Conservation (phyloP, 2,113 vertebrate genomes). For the Aphyosemion australe region DNA sequence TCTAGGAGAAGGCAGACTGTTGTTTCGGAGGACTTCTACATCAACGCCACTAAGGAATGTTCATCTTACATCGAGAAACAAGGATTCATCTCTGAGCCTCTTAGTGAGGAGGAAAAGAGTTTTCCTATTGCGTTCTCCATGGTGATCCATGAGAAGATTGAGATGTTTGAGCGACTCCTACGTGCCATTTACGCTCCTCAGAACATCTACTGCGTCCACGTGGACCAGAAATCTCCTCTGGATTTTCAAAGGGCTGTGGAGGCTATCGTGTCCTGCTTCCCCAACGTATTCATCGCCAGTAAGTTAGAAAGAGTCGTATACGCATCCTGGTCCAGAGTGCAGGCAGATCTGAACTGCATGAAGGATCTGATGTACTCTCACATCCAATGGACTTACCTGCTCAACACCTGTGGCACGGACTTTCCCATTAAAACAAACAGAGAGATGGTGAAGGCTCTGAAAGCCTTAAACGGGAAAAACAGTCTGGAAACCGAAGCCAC, state of each 20-base stretch:
- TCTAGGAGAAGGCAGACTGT: not conserved
- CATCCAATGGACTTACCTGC: slow-evolving; percentile 85
- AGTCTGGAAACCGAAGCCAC: slow-evolving; percentile 86
- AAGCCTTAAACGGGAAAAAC: slow-evolving; percentile 83
- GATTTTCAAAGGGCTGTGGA: slow-evolving; percentile 79
- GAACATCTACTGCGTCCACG: slow-evolving; percentile 90
- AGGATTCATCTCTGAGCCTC: slow-evolving; percentile 77
- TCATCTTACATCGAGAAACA: slow-evolving; percentile 67
- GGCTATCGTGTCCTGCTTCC: slow-evolving; percentile 84
- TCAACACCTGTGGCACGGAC: slow-evolving; percentile 91
- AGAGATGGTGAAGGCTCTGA: slow-evolving; percentile 83
- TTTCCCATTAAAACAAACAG: slow-evolving; percentile 94
- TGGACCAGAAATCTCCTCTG: slow-evolving; percentile 82
- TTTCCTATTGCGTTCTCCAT: slow-evolving; percentile 91
- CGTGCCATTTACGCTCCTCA: slow-evolving; percentile 87
- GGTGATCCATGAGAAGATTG: slow-evolving; percentile 90
- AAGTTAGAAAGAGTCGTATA: slow-evolving; percentile 85
- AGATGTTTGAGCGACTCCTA: slow-evolving; percentile 91
- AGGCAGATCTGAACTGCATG: slow-evolving; percentile 95
- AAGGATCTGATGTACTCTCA: slow-evolving; percentile 81
- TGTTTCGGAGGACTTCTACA: slow-evolving; percentile 71
- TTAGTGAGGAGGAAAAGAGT: slow-evolving; percentile 83
- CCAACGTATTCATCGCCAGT: slow-evolving; percentile 89
- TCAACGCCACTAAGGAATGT: slow-evolving; percentile 84
- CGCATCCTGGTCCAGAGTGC: slow-evolving; percentile 90